These are phyloP conservation scores for Lepidochrysops patricia DNA, from an alignment of 2,888 invertebrate species.

Conservation along the genomic window DNA sequence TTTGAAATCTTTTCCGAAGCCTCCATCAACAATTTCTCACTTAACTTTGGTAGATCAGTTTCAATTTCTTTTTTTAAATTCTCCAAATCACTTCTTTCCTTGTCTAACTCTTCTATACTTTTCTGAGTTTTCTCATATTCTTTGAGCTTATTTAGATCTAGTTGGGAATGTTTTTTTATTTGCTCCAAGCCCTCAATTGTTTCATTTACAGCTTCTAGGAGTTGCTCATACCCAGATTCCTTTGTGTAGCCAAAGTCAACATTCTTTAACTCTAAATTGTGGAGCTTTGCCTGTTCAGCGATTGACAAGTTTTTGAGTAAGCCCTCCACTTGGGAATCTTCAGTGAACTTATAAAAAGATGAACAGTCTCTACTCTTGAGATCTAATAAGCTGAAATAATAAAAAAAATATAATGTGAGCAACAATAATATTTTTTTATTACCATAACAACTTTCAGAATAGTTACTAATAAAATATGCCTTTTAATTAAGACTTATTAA, in stretches of 20 bases:
- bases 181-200: slow-evolving; percentile 52
- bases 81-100: slow-evolving; percentile 43
- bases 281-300: slow-evolving; percentile 41
- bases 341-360: slow-evolving; percentile 41
- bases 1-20: slow-evolving; percentile 45
- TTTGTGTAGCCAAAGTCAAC: slow-evolving; percentile 56
- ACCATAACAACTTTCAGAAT: too few species aligned
- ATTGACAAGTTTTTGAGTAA: slow-evolving; percentile 34
- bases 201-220: slow-evolving; percentile 56
- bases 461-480: too few species aligned
- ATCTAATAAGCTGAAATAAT: slow-evolving; percentile 44
- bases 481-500: too few species aligned
- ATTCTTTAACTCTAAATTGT: slow-evolving; percentile 49
- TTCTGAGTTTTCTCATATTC: slow-evolving; percentile 40
- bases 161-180: slow-evolving; percentile 52
- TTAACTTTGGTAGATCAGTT: slow-evolving; percentile 47
- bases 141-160: slow-evolving; percentile 44
- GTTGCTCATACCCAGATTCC: slow-evolving; percentile 47
- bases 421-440: neutral
- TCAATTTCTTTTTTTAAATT: slow-evolving; percentile 46
- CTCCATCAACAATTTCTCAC: slow-evolving; percentile 49
- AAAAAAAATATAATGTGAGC: slow-evolving; percentile 20
- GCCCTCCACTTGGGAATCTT: slow-evolving; percentile 35
- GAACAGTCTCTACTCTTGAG: slow-evolving; percentile 40
- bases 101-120: slow-evolving; percentile 37